Conservation (phyloP, 2,888 invertebrate species). For the Bimastos eiseni region DNA sequence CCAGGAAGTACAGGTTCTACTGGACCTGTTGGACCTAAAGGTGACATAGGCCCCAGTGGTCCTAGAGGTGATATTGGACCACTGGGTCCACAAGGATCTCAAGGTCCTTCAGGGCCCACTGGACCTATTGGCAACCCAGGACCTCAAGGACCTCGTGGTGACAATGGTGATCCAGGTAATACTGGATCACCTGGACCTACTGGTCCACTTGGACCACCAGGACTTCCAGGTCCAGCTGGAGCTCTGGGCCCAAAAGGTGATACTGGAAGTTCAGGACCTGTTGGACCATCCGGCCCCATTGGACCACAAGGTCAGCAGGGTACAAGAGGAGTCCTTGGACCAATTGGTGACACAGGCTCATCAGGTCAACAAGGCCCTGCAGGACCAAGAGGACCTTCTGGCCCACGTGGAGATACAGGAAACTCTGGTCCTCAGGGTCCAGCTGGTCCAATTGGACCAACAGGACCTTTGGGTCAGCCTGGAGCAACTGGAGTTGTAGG, state of each 20-base stretch:
- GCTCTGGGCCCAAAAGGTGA: slow-evolving; percentile 41
- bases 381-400: slow-evolving; percentile 71
- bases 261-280: slow-evolving; percentile 32
- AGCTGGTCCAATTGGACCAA: slow-evolving; percentile 38
- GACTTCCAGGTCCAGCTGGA: slow-evolving; percentile 37
- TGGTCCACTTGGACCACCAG: slow-evolving; percentile 38
- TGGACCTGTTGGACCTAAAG: slow-evolving; percentile 38
- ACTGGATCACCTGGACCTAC: slow-evolving; percentile 33
- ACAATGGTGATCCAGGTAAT: slow-evolving; percentile 20
- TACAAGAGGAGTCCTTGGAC: slow-evolving; percentile 32
- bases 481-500: slow-evolving; percentile 37
- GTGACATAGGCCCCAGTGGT: slow-evolving; percentile 37
- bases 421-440: slow-evolving; percentile 43
- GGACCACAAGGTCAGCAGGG: slow-evolving; percentile 41
- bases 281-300: slow-evolving; percentile 38
- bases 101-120: slow-evolving; percentile 33
- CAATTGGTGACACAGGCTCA: slow-evolving; percentile 32
- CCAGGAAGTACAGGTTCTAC: slow-evolving; percentile 30
- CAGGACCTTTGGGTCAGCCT: slow-evolving; percentile 39
- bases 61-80: slow-evolving; percentile 51
- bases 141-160: slow-evolving; percentile 35
- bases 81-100: slow-evolving; percentile 58
- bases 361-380: slow-evolving; percentile 65
- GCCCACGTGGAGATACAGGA: slow-evolving; percentile 68
- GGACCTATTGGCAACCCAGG: slow-evolving; percentile 38